Conservation (phyloP, 2,113 vertebrate species). For the Halichoeres trimaculatus region DNA sequence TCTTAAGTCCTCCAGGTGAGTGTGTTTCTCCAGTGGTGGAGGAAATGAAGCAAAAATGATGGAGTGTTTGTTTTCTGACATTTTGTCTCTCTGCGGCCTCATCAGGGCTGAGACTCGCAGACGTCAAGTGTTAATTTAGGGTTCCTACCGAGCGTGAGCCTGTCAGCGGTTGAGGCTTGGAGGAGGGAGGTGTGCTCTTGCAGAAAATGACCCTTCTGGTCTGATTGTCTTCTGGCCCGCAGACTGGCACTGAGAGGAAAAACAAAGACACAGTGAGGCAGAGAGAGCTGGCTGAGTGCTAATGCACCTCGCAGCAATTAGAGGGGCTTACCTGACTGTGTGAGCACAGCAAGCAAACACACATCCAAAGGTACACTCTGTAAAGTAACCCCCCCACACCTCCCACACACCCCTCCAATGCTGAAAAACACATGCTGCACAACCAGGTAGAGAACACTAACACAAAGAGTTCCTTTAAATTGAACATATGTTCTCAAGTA, state of each 20-base stretch:
- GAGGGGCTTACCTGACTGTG: slow-evolving; percentile 79
- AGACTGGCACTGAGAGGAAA: slow-evolving; percentile 84
- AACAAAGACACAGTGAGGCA: slow-evolving; percentile 72
- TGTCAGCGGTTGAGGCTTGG: slow-evolving; percentile 83
- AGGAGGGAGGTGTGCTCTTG: slow-evolving; percentile 89
- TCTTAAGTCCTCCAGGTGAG: slow-evolving; percentile 87
- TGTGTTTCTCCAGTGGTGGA: slow-evolving; percentile 83
- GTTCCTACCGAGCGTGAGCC: slow-evolving; percentile 89
- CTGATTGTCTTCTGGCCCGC: slow-evolving; percentile 87
- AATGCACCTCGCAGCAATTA: slow-evolving; percentile 84
- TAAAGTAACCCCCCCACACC: slow-evolving; percentile 29
- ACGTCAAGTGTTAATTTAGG: slow-evolving; percentile 91
- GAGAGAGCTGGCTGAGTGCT: slow-evolving; percentile 77
- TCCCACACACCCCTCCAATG: background rate
- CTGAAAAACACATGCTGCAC: slow-evolving; percentile 34
- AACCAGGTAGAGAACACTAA: slow-evolving; percentile 49
- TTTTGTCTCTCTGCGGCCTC: slow-evolving; percentile 81
- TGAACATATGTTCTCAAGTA: slow-evolving; percentile 39
- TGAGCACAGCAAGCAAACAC: slow-evolving; percentile 73
- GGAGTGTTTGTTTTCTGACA: slow-evolving; percentile 91
- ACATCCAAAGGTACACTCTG: slow-evolving; percentile 46
- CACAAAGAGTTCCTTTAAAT: slow-evolving; percentile 37
- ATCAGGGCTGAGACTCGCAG: slow-evolving; percentile 86
- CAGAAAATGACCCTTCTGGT: slow-evolving; percentile 93
- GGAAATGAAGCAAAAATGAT: slow-evolving; percentile 91